Evolutionary conservation across 2,888 invertebrate species (phyloP).

Genomic region (Lymantria dispar): DNA sequence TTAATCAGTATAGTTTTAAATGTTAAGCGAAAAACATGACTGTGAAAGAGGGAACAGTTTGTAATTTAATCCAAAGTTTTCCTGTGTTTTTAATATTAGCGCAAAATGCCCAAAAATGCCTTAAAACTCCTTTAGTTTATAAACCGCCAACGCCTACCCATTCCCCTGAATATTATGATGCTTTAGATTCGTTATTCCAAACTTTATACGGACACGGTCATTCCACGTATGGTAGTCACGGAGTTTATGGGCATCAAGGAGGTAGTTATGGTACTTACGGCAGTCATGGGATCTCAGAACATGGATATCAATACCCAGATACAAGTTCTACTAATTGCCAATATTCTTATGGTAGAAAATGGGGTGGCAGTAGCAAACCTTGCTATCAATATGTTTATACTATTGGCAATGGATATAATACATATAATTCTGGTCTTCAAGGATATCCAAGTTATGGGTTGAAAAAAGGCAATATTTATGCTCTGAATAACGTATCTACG

Average conservation of each 20-base stretch:
- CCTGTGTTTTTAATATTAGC: constrained; percentile 68
- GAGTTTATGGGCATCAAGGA: constrained; percentile 9
- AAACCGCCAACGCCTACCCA: constrained; percentile 67
- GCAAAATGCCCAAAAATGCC: constrained; percentile 61
- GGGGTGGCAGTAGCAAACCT: constrained; percentile 16
- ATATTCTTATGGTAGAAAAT: constrained; percentile 31
- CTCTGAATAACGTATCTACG: constrained; percentile 35
- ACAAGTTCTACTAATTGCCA: constrained; percentile 20
- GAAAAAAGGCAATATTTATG: constrained; percentile 46
- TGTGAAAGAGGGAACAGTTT: constrained; percentile 56
- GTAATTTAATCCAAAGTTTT: constrained; percentile 64
- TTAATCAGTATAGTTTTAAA: constrained; percentile 21
- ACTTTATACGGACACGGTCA: constrained; percentile 43
- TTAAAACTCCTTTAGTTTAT: constrained; percentile 65
- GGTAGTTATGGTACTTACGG: constrained; percentile 4
- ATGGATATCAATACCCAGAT: constrained; percentile 13
- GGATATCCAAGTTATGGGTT: constrained; percentile 30
- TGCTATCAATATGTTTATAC: constrained; percentile 38
- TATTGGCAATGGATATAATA: constrained; percentile 25
- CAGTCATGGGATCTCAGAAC: not conserved
- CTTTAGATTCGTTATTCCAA: constrained; percentile 63
- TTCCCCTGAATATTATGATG: constrained; percentile 69
- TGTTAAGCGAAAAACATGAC: constrained; percentile 48
- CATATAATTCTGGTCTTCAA: constrained; percentile 18
- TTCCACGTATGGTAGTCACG: not conserved